Evolutionary conservation across 2,797 vertebrate species (phyloP), one percentile per base, ranked within the genome.

Genomic region (Poecilia velifera): DNA sequence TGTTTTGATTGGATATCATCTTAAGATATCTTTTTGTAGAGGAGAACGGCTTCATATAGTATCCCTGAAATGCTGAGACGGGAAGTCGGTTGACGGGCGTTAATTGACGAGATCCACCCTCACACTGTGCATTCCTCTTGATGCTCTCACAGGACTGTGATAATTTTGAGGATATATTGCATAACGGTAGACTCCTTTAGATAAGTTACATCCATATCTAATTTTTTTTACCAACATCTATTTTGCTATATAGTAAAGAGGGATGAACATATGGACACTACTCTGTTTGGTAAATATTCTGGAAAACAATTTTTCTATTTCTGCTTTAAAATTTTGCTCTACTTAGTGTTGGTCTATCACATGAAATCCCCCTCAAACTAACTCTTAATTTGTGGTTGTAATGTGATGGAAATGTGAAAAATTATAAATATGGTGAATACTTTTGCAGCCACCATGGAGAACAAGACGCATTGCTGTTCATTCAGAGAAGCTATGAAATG

Each of bases 401-500:
- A 66, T 66, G 18, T 39, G 0, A 68, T 41, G 9, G 10, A 41
- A 68, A 68, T 39, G 9, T 22, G 10, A 70, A 70, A 6, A 70
- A n/a, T 3, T 45, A 45, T 45, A 70, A 68, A 25, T 5, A 25
- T 22, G 41, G 6, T n/a, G 66, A 45, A 45, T 70, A 43, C 20
- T 70, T 70, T 6, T 70, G 66, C 25, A 70, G 0, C 18, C 53
- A 20, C 68, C 3, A 31, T 62, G 3, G 20, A 74, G 79, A 20
- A 36, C 13, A 20, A 34, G 71, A 28, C 3, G n/a, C 31, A 12
- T 6, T 51, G 13, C 3, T 20, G 18, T 25, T 49, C 1, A 68
- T 47, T 66, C 8, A 84, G 57, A 78, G n/a, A 74, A 13, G 20
- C 51, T 71, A 39, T 73, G 28, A 71, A 28, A 66, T 64, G 76